Conservation (phyloP, 2,797 vertebrate species). For the Mionectes olivaceus region DNA sequence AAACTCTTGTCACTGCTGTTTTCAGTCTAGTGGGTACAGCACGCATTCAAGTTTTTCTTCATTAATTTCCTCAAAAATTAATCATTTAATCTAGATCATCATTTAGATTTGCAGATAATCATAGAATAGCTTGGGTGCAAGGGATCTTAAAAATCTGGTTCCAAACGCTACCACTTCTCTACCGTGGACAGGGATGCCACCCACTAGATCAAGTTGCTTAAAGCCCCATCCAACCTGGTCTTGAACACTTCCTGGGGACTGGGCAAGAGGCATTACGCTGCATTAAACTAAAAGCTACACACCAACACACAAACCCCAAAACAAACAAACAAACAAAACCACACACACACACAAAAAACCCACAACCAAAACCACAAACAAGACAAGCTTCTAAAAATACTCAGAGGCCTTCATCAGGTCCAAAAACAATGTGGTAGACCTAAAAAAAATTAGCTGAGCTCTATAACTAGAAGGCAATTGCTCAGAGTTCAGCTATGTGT, state of each 20-base stretch:
- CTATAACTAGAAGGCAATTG: neutral
- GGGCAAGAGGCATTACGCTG: neutral
- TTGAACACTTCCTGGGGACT: neutral
- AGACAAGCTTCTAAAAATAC: neutral
- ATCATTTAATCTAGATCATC: neutral
- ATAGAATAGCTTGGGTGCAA: neutral
- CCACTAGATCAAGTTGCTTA: neutral
- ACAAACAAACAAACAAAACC: neutral
- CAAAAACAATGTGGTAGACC: neutral
- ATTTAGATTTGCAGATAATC: neutral
- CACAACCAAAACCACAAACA: no score
- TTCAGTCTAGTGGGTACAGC: neutral
- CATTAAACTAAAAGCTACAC: neutral
- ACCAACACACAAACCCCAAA: neutral
- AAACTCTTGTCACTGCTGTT: neutral
- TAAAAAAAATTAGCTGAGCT: neutral
- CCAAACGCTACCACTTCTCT: neutral
- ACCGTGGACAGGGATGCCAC: neutral
- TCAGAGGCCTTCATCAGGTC: neutral
- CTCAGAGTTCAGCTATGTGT: neutral
- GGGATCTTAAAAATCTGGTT: neutral
- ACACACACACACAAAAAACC: neutral
- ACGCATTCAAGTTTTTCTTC: neutral
- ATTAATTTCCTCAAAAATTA: neutral
- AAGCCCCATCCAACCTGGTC: neutral